phyloP scores from a whole-genome alignment of 2,797 vertebrate genomes.

The Phyllotis vaccarum region DNA sequence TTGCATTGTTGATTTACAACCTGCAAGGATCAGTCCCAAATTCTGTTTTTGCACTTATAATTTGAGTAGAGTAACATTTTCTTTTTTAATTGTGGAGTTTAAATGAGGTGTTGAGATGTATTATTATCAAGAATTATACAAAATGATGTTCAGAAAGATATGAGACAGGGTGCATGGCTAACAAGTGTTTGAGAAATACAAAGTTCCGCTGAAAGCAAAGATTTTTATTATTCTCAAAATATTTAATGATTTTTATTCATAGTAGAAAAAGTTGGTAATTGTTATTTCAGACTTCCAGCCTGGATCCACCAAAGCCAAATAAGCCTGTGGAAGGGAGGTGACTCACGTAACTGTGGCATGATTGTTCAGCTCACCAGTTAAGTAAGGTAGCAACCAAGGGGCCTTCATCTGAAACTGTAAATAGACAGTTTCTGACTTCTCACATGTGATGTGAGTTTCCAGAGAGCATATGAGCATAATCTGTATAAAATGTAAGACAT shows the following conservation, averaged over 20 bases:
- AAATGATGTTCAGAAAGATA: background rate
- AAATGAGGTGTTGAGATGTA: constrained; percentile 1
- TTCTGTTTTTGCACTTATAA: constrained; percentile 27
- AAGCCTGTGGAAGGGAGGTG: background rate
- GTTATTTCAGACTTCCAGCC: background rate
- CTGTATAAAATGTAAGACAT: background rate
- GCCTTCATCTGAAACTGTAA: background rate
- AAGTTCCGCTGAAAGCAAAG: background rate
- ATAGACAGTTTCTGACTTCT: constrained; percentile 32
- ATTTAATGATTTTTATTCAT: background rate
- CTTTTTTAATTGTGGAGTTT: background rate
- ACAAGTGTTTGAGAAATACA: background rate
- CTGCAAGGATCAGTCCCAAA: background rate
- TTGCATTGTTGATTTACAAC: background rate
- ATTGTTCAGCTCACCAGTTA: background rate
- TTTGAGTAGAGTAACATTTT: background rate
- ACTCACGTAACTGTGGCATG: background rate
- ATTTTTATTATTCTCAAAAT: background rate
- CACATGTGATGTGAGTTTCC: background rate
- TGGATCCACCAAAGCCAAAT: background rate
- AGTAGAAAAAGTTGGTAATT: background rate
- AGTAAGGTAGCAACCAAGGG: background rate
- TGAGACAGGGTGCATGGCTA: background rate
- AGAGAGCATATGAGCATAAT: constrained; percentile 6
- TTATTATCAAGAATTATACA: background rate